Base-by-base conservation (phyloP, 2,113 vertebrate genomes). In the Pseudolaguvia tuberculata region DNA sequence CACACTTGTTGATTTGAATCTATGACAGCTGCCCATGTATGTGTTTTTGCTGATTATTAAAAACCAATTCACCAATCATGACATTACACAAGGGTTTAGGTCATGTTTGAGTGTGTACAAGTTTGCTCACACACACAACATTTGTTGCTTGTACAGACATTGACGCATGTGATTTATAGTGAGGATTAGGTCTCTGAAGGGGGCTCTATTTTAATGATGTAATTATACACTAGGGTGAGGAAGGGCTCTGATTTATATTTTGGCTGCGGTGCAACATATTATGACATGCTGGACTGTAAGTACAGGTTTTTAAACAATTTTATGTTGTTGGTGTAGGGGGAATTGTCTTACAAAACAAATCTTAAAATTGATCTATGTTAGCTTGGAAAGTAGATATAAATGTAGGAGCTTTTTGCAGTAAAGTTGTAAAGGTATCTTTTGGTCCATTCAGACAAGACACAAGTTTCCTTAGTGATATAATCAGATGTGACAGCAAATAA, bases 201-300 rank as follows among this genome's bases (percentile, higher is more conserved):
- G 78, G 83, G 78, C 79, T 88, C 87, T 83, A 80, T 48, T 81
- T 86, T 86, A 89, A 90, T 87, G 75, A 75, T 80, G 80, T 88
- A 85, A 88, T 88, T 88, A 88, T 84, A 88, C 27, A 79, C 73
- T 77, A 58, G 70, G 63, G 80, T 76, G 77, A 82, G 69, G 79
- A 84, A 85, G 47, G 71, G 79, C 51, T 78, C 66, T 87, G 86
- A 88, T 88, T 86, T 89, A 88, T 83, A 73, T 59, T 23, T 57
- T 78, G 80, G 70, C 76, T 61, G 5, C 45, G 55, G 29, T 39
- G 65, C 63, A 68, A 66, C 61, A 70, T 47, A 73, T 58, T 45
- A 48, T 31, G 42, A 58, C 45, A 59, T 45, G 20, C 5, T 8
- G n/a, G 8, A 70, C 47, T 53, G 57, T 58, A 61, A 70, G 50